These are phyloP conservation scores for Leucophenga varia DNA, from an alignment of 1,140 invertebrate species.

Conservation along the genomic window DNA sequence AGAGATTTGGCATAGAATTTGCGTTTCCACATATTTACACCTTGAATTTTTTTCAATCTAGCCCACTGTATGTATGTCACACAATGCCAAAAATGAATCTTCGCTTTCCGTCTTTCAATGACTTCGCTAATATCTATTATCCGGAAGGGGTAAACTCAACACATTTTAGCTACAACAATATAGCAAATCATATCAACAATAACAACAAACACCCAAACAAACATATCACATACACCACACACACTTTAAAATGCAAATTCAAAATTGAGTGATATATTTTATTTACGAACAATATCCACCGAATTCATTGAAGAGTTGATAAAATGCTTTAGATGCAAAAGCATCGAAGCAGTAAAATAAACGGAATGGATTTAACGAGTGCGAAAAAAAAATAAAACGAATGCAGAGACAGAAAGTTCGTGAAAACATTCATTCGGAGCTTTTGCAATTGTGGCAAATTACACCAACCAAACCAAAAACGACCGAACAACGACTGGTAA, in stretches of 20 bases:
- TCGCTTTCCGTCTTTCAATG: neutral
- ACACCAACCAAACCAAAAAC: conserved; percentile 7
- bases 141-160: conserved; percentile 31
- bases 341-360: conserved; percentile 1
- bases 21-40: conserved; percentile 2
- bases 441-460: conserved; percentile 43
- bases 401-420: conserved; percentile 3
- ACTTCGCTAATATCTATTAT: no score
- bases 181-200: no score
- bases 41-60: neutral
- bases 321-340: no score
- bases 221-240: no score
- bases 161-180: no score
- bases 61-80: conserved; percentile 35
- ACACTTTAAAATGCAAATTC: no score
- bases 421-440: conserved; percentile 8
- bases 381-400: conserved; percentile 38
- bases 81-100: conserved; percentile 5
- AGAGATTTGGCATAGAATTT: conserved; percentile 9
- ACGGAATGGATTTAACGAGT: conserved; percentile 25
- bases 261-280: no score
- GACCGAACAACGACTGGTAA: conserved; percentile 3
- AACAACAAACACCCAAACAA: no score
- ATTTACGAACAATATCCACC: no score
- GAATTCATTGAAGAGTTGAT: no score